A percentile compares a stretch with the other conserved stretches of the same genome.
phyloP scores from a whole-genome alignment of 2,113 vertebrate genomes.

The Anarrhichthys ocellatus region DNA sequence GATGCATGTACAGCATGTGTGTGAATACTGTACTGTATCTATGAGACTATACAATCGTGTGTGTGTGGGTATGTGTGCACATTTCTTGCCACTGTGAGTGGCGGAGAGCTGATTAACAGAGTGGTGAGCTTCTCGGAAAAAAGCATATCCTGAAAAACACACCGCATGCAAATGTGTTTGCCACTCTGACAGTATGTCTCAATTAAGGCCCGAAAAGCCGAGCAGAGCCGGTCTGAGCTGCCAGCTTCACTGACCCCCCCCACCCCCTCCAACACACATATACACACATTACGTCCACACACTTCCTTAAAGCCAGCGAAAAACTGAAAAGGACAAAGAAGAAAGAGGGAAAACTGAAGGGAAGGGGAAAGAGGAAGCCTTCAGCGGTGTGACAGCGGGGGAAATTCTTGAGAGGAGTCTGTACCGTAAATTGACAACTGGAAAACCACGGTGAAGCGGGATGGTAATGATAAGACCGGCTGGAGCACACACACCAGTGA shows the following conservation, averaged over 20 bases:
- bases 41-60: not conserved
- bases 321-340: conserved; percentile 63
- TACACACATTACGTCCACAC: conserved; percentile 48
- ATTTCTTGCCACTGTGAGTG: conserved; percentile 69
- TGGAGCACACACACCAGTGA: conserved; percentile 43
- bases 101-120: conserved; percentile 93
- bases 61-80: not conserved
- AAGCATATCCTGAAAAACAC: conserved; percentile 89
- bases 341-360: conserved; percentile 58
- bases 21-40: conserved; percentile 2
- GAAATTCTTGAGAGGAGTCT: conserved; percentile 49
- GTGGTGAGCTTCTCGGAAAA: conserved; percentile 86
- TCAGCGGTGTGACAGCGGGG: conserved; percentile 64
- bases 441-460: conserved; percentile 41
- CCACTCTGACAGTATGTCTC: conserved; percentile 98
- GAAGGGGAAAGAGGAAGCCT: conserved; percentile 53
- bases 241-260: conserved; percentile 89
- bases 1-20: not conserved
- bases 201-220: conserved; percentile 89
- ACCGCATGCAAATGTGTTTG: conserved; percentile 98
- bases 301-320: conserved; percentile 57
- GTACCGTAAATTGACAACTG: conserved; percentile 71
- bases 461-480: conserved; percentile 64
- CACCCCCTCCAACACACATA: conserved; percentile 78
- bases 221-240: conserved; percentile 84